A percentile compares a stretch with the other conserved stretches of the same genome.
Conservation (phyloP, 2,888 invertebrate species). For the Cyclophora albipunctata region DNA sequence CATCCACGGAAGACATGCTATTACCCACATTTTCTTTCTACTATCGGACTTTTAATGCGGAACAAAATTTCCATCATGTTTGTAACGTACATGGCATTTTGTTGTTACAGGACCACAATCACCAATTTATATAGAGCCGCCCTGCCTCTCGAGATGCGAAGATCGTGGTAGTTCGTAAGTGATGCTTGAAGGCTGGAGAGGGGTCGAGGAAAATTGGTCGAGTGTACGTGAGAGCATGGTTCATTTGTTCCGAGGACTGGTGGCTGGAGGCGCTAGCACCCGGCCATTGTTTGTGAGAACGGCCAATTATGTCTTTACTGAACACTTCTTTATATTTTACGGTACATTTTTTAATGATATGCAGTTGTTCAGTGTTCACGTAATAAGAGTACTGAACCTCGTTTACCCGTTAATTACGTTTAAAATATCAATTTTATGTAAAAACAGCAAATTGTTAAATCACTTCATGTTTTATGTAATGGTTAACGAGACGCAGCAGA, state of each 20-base stretch:
- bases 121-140: slow-evolving; percentile 30
- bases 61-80: slow-evolving; percentile 46
- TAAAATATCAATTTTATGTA: no score
- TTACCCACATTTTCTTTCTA: slow-evolving; percentile 28
- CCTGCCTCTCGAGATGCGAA: slow-evolving; percentile 4
- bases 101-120: slow-evolving; percentile 34
- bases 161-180: slow-evolving; percentile 7
- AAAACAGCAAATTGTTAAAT: no score
- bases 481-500: no score
- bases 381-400: no score
- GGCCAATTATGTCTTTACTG: slow-evolving; percentile 63
- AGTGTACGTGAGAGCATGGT: slow-evolving; percentile 57
- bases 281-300: slow-evolving; percentile 59
- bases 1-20: slow-evolving; percentile 5
- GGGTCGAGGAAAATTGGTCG: slow-evolving; percentile 36
- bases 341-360: slow-evolving; percentile 20
- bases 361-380: not conserved
- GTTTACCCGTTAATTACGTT: no score
- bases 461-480: no score
- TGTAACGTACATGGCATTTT: slow-evolving; percentile 47
- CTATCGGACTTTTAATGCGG: slow-evolving; percentile 36
- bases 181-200: slow-evolving; percentile 9
- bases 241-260: slow-evolving; percentile 43
- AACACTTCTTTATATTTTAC: slow-evolving; percentile 47
- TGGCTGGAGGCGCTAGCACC: slow-evolving; percentile 55